These are phyloP conservation scores for Psilanteris sp. DNA, from an alignment of 1,140 invertebrate genomes.

Conservation along the genomic window DNA sequence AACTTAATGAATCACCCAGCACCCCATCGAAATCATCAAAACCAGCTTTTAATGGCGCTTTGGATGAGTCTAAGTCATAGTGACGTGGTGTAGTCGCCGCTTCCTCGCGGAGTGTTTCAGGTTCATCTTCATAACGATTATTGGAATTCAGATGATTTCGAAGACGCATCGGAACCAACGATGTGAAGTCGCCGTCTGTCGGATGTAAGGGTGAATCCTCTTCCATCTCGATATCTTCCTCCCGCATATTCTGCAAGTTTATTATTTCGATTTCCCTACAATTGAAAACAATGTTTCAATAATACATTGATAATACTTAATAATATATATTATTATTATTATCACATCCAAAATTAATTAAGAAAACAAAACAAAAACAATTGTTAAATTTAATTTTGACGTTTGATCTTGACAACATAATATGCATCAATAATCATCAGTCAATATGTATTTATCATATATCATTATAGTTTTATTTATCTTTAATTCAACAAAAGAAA, in stretches of 20 bases:
- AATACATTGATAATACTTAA: too few relatives aligned
- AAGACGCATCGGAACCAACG: conserved; percentile 69
- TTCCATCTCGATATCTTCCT: conserved; percentile 70
- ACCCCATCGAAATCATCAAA: conserved; percentile 78
- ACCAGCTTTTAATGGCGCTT: conserved; percentile 73
- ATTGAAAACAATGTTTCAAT: too few relatives aligned
- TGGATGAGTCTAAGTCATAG: conserved; percentile 72
- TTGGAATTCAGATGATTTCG: conserved; percentile 69
- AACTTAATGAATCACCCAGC: conserved; percentile 70
- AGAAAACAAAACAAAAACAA: too few relatives aligned
- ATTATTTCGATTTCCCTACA: conserved; percentile 72
- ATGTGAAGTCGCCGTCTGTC: conserved; percentile 73
- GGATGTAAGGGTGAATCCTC: conserved; percentile 75
- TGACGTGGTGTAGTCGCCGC: conserved; percentile 52
- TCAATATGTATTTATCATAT: too few relatives aligned
- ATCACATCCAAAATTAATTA: too few relatives aligned
- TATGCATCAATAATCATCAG: too few relatives aligned
- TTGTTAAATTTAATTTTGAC: too few relatives aligned
- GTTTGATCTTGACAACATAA: too few relatives aligned
- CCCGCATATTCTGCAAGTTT: conserved; percentile 68
- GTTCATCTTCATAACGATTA: conserved; percentile 57
- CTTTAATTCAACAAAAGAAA: too few relatives aligned
- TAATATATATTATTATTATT: too few relatives aligned
- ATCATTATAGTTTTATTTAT: too few relatives aligned
- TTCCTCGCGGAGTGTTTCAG: conserved; percentile 8